Evolutionary conservation across 1,140 invertebrate genomes (phyloP), one percentile per base, ranked within the genome.

Genomic region (Sinonovacula constricta): DNA sequence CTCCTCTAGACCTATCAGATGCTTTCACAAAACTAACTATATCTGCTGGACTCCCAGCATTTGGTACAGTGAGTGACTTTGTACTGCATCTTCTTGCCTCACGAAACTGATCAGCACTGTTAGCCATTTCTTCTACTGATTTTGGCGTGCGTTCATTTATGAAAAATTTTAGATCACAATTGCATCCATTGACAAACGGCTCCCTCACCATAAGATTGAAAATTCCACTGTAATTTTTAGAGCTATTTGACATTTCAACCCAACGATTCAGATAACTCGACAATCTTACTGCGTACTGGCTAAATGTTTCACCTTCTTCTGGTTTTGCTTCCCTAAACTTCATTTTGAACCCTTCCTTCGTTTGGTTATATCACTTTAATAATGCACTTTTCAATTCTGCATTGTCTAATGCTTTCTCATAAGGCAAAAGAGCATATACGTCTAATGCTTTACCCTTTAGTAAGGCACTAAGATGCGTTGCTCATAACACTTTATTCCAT

Each of bases 381-480:
- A 75, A 45, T 39, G 59, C 71, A 10, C 18, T 12, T 26, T 65
- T 75, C 59, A 63, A 39, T n/a, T 51, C 59, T 1, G 51, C 45
- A 36, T 53, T 54, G 1, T 65, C 18, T 7, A 75, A 26, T 2
- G 62, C 39, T 24, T 26, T 2, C 1, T 63, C 59, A 12, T 7
- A 15, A 4, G 62, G 39, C 7, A 75, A 49, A 34, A 24, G n/a
- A n/a, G 60, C 28, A 45, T 63, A 75, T 2, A 75, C 60, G 65
- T 75, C 60, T n/a, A 70, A 24, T 2, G 54, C 68, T 26, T 39
- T 59, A 26, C 68, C 54, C 26, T 71, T 71, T 0, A 71, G 54
- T 7, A 71, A 36, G 15, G 68, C 53, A 57, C 68, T 60, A 5
- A 71, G n/a, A 34, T 71, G 22, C 12, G 31, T 31, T 0, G 34